Base-by-base conservation (phyloP, 2,888 invertebrate genomes). In the Scrobipalpa atriplicella region DNA sequence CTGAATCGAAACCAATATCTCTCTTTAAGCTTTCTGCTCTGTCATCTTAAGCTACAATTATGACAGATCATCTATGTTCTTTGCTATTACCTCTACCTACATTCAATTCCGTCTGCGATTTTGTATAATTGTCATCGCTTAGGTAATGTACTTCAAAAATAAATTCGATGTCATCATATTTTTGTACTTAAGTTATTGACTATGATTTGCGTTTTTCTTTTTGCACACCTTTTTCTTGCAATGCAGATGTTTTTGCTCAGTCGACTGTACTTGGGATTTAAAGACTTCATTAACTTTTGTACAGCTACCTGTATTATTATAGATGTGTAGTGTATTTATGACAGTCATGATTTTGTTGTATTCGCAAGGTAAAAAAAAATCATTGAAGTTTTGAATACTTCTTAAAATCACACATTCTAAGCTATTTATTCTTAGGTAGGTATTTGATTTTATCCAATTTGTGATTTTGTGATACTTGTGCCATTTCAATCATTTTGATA, bases 11-110 rank as follows among this genome's bases (percentile, higher is more conserved):
- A n/a, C n/a, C 80, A 84, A 85, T 84, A 73, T 19, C 8, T 74
- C 77, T 74, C 70, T 76, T 81, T 83, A 80, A 77, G 76, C 75
- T 78, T 73, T 80, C 80, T 75, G 81, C 81, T 70, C 69, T 71
- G 81, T 86, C 83, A 85, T 83, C 79, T 65, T 74, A 56, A 11
- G 19, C 13, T 6, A 21, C 19, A 21, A 13, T 56, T 56, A 56
- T 56, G 54, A 21, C 13, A 21, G 54, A 56, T 13, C 13, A 0
- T 56, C 10, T 9, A n/a, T n/a, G n/a, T n/a, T n/a, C n/a, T 56
- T 56, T 10, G 19, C 21, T 21, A 29, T 56, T 56, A n/a, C n/a
- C n/a, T n/a, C n/a, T n/a, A n/a, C n/a, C n/a, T n/a, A 10, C 54
- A 13, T 13, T 29, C n/a, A n/a, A n/a, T 56, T 21, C 54, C 29